Conservation (phyloP, 1,140 invertebrate genomes). For the Drosophila rhopaloa region DNA sequence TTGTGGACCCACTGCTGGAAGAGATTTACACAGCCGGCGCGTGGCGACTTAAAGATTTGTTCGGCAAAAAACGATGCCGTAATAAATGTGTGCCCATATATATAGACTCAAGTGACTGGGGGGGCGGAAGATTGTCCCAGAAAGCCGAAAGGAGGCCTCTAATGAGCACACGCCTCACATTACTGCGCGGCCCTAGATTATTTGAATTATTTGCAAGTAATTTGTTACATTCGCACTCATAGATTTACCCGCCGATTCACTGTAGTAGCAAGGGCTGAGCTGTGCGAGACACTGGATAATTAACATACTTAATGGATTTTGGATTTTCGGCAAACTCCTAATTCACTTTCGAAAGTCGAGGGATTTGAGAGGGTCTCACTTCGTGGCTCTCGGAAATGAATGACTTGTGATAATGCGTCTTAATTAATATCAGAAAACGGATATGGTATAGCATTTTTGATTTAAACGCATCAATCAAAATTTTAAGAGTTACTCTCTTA, state of each 20-base stretch:
- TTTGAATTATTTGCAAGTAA: slow-evolving; percentile 83
- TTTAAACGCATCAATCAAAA: slow-evolving; percentile 9
- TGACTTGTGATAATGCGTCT: slow-evolving; percentile 24
- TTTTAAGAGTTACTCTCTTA: slow-evolving; percentile 1
- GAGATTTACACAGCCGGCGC: slow-evolving; percentile 74
- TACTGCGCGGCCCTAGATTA: slow-evolving; percentile 59
- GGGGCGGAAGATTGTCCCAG: slow-evolving; percentile 24
- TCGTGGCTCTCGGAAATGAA: slow-evolving; percentile 9
- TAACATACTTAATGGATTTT: slow-evolving; percentile 79
- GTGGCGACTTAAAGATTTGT: slow-evolving; percentile 74
- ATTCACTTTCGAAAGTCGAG: slow-evolving; percentile 37
- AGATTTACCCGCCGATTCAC: slow-evolving; percentile 36
- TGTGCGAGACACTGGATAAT: slow-evolving; percentile 52
- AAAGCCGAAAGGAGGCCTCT: slow-evolving; percentile 21
- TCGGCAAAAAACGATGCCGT: slow-evolving; percentile 71
- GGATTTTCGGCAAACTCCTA: slow-evolving; percentile 53
- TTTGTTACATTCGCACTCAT: slow-evolving; percentile 70
- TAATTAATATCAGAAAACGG: slow-evolving; percentile 24
- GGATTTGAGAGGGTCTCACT: slow-evolving; percentile 9
- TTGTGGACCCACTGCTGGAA: slow-evolving; percentile 30
- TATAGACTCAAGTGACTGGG: slow-evolving; percentile 45
- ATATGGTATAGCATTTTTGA: slow-evolving; percentile 6
- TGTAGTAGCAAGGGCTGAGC: slow-evolving; percentile 22
- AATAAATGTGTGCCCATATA: slow-evolving; percentile 66
- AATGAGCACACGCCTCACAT: slow-evolving; percentile 77